Conservation (phyloP, 2,797 vertebrate genomes). For the Thunnus albacares region DNA sequence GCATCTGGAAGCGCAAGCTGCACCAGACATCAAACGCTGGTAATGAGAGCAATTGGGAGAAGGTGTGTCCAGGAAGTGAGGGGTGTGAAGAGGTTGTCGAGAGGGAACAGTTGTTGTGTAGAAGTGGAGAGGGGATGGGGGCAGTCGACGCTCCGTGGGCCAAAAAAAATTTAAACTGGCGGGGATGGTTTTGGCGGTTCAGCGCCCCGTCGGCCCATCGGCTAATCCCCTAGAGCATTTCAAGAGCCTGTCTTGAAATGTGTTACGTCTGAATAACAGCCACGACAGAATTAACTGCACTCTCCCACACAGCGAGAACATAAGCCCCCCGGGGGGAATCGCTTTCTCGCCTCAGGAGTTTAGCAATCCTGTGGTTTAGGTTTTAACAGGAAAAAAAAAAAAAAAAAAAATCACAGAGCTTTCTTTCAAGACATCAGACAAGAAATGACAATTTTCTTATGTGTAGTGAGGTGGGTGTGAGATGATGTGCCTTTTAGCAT, state of each 20-base stretch:
- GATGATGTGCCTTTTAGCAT: not conserved
- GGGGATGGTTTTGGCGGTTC: constrained; percentile 50
- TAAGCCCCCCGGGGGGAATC: constrained; percentile 8
- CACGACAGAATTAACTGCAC: constrained; percentile 60
- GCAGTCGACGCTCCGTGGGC: constrained; percentile 45
- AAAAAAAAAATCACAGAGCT: constrained; percentile 38
- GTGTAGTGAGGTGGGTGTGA: not conserved
- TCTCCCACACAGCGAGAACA: constrained; percentile 45
- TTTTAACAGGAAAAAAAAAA: constrained; percentile 36
- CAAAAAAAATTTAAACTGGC: constrained; percentile 58
- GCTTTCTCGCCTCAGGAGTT: constrained; percentile 34
- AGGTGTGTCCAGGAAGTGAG: constrained; percentile 87
- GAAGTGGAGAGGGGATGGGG: constrained; percentile 59
- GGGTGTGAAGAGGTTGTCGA: constrained; percentile 80
- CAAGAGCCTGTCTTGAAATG: constrained; percentile 52
- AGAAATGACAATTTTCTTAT: constrained; percentile 13
- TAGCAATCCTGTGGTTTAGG: constrained; percentile 28
- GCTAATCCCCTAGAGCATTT: constrained; percentile 73
- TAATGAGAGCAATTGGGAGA: constrained; percentile 88
- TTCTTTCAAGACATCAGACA: constrained; percentile 39
- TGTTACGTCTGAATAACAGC: constrained; percentile 66
- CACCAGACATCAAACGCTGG: constrained; percentile 83
- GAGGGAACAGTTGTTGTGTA: constrained; percentile 77
- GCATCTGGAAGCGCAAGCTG: constrained; percentile 84
- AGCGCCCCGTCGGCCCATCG: constrained; percentile 42